Base-by-base conservation (phyloP, 2,113 vertebrate genomes). In the Electrona antarctica region DNA sequence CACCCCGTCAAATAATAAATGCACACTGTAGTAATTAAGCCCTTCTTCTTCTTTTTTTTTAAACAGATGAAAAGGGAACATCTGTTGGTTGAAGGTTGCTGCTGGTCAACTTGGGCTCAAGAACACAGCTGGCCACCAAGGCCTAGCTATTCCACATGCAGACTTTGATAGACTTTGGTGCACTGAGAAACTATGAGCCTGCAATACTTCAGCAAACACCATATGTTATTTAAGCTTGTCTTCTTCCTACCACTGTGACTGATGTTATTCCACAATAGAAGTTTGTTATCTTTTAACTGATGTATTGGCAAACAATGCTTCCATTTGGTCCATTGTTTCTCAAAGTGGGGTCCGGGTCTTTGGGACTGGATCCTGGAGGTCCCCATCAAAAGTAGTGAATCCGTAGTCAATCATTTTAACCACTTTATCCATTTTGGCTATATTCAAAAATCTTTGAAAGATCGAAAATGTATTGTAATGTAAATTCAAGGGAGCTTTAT, bases 131-230 rank as follows among this genome's bases (percentile, higher is more conserved):
- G 65, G 21, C 56, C 60, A 74, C 71, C 73, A 82, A 62, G 47
- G 72, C 71, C 63, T 8, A 78, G 51, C 48, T 52, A 46, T 63
- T 11, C 67, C 68, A 62, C 76, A 66, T n/a, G 62, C 46, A 61
- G 67, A 75, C 71, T 82, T 69, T 68, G 61, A 82, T 76, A 73
- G 57, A 8, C 79, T 74, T 65, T 78, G 72, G 65, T n/a, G 45
- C 49, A 7, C 46, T 62, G 11, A 60, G 76, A 66, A 45, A 3
- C 8, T 7, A 75, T 29, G 69, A 69, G 71, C 60, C 29, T 49
- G 78, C 59, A 62, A 81, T 76, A 60, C 56, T 80, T 80, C 65
- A 74, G 71, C 59, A 87, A 81, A 84, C 82, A 79, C 74, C 84
- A 81, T 85, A 77, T 89, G 83, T 64, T 71, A 57, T 8, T 3